Conservation (phyloP, 2,888 invertebrate genomes). For the Diloba caeruleocephala region DNA sequence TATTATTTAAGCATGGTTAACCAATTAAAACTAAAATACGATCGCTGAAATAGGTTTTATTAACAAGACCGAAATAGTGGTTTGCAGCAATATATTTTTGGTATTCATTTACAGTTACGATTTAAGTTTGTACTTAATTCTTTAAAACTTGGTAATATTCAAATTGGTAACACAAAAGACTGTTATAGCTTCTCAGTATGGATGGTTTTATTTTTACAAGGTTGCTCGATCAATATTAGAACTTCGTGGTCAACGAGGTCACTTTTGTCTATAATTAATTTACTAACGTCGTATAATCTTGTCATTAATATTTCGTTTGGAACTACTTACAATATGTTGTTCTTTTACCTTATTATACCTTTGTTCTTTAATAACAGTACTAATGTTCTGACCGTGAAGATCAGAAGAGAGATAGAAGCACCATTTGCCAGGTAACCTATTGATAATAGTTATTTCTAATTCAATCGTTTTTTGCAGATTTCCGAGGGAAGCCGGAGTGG, state of each 20-base stretch:
- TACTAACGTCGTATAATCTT: conserved; percentile 47
- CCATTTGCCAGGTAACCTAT: no score
- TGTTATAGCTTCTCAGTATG: conserved; percentile 10
- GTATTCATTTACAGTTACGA: not conserved
- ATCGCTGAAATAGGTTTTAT: no score
- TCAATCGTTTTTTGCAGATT: no score
- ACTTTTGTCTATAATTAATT: conserved; percentile 54
- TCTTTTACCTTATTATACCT: not conserved
- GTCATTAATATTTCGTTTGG: conserved; percentile 27
- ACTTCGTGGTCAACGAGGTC: conserved; percentile 47
- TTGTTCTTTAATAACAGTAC: no score
- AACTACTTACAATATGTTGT: conserved; percentile 18
- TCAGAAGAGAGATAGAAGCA: no score
- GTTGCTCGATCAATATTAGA: conserved; percentile 45
- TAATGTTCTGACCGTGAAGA: no score
- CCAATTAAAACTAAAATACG: no score
- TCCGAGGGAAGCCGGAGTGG: no score
- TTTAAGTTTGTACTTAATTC: not conserved
- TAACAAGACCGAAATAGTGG: not conserved
- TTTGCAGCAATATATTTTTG: not conserved
- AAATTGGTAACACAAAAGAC: conserved; percentile 4
- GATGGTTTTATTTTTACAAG: conserved; percentile 21
- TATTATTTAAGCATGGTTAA: no score
- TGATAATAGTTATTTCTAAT: no score
- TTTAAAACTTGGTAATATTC: not conserved